Evolutionary conservation across 2,113 vertebrate genomes (phyloP).

Genomic region (Pangasianodon gigas): DNA sequence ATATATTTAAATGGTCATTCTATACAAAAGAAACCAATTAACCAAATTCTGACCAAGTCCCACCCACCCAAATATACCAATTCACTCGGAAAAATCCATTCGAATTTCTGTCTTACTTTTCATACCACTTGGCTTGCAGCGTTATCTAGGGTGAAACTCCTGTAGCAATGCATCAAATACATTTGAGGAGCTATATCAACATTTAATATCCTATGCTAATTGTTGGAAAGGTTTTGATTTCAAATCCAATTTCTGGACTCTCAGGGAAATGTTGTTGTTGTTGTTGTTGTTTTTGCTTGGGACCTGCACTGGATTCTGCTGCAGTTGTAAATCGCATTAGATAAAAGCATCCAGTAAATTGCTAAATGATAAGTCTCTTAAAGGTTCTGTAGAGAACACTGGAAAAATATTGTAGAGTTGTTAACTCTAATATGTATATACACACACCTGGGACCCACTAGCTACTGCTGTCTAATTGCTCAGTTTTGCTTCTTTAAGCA

Average conservation of each 20-base stretch:
- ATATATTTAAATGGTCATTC: background rate
- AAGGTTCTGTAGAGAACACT: background rate
- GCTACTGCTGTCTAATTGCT: background rate
- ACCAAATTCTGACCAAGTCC: background rate
- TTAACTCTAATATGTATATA: background rate
- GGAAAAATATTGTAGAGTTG: background rate
- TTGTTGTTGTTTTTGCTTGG: background rate
- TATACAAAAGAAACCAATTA: background rate
- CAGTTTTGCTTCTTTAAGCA: background rate
- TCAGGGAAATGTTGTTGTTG: background rate
- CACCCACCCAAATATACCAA: background rate
- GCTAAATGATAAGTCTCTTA: background rate
- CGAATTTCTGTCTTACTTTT: background rate
- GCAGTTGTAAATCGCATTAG: no score
- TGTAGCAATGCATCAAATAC: background rate
- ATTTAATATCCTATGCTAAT: background rate
- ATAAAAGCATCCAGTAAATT: background rate
- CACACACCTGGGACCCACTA: background rate
- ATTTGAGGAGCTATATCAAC: no score
- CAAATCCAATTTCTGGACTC: background rate
- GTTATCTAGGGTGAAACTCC: background rate
- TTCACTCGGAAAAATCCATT: no score
- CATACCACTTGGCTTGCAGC: background rate
- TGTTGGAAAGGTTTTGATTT: background rate
- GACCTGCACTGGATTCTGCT: background rate